These are phyloP conservation scores for Leptinotarsa juncta DNA, from an alignment of 2,888 invertebrate species.

Conservation along the genomic window DNA sequence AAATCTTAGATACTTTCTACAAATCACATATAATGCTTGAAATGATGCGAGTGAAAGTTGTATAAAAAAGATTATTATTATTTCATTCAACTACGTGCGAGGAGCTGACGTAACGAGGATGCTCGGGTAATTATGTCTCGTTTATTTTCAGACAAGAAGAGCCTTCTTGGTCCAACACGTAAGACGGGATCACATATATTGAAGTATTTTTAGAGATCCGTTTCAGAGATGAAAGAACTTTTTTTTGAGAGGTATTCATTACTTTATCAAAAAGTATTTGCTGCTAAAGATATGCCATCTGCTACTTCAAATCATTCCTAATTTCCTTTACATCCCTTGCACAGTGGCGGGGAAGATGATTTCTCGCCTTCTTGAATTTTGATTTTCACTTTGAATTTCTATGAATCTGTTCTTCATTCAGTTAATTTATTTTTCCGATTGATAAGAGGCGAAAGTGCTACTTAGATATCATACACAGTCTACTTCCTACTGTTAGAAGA, in stretches of 20 bases:
- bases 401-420: too few relatives aligned
- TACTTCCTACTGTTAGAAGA: too few relatives aligned
- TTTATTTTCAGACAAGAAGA: not conserved
- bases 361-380: too few relatives aligned
- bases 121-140: not conserved
- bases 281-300: not conserved
- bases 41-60: slow-evolving; percentile 9
- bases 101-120: not conserved
- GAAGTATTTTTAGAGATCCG: slow-evolving; percentile 11
- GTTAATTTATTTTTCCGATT: too few relatives aligned
- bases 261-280: not conserved
- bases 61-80: slow-evolving; percentile 10
- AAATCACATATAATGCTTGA: slow-evolving; percentile 11
- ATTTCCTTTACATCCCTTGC: not conserved
- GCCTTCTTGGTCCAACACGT: not conserved
- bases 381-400: too few relatives aligned
- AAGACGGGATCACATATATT: not conserved
- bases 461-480: too few relatives aligned
- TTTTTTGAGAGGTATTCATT: not conserved
- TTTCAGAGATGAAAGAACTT: slow-evolving; percentile 11
- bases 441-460: too few relatives aligned
- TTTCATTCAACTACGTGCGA: slow-evolving; percentile 11
- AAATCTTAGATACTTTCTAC: slow-evolving; percentile 11
- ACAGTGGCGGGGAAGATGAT: not conserved
- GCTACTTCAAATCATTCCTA: not conserved